Evolutionary conservation across 1,140 invertebrate genomes (phyloP).

Genomic region (Drosophila cardini): DNA sequence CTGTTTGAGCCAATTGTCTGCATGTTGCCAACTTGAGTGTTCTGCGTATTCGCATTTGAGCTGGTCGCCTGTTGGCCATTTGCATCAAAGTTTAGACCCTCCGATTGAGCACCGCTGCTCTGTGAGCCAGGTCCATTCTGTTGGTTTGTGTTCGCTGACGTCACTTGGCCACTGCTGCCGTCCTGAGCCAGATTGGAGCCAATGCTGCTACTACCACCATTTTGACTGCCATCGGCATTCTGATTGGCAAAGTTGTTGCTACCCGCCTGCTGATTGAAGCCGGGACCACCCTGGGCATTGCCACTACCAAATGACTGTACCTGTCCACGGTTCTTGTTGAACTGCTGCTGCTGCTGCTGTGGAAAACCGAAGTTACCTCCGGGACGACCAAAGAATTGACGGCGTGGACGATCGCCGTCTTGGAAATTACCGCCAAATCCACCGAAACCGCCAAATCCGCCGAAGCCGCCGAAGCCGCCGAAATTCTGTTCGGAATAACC

Average conservation of each 20-base stretch:
- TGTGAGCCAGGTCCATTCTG: slow-evolving; percentile 37
- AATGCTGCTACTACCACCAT: slow-evolving; percentile 73
- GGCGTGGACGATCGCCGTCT: slow-evolving; percentile 37
- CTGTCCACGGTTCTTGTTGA: slow-evolving; percentile 31
- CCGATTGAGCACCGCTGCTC: slow-evolving; percentile 66
- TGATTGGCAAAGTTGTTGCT: slow-evolving; percentile 71
- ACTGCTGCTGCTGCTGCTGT: slow-evolving; percentile 25
- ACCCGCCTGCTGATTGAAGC: slow-evolving; percentile 78
- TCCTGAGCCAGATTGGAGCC: slow-evolving; percentile 76
- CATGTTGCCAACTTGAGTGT: slow-evolving; percentile 47
- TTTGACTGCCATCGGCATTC: slow-evolving; percentile 54
- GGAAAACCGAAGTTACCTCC: slow-evolving; percentile 33
- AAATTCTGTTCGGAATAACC: slow-evolving; percentile 47
- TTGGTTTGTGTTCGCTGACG: slow-evolving; percentile 76
- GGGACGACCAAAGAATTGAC: slow-evolving; percentile 53
- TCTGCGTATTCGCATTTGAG: slow-evolving; percentile 71
- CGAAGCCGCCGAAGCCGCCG: not conserved
- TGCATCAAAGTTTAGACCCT: slow-evolving; percentile 68
- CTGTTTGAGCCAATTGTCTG: slow-evolving; percentile 67
- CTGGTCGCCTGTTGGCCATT: slow-evolving; percentile 71
- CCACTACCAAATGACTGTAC: slow-evolving; percentile 61
- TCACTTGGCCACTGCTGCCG: slow-evolving; percentile 77
- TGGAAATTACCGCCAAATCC: slow-evolving; percentile 37
- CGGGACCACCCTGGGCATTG: slow-evolving; percentile 61
- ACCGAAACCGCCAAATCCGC: slow-evolving; percentile 1